Conservation (phyloP, 2,113 vertebrate species). For the Brachionichthys hirsutus region DNA sequence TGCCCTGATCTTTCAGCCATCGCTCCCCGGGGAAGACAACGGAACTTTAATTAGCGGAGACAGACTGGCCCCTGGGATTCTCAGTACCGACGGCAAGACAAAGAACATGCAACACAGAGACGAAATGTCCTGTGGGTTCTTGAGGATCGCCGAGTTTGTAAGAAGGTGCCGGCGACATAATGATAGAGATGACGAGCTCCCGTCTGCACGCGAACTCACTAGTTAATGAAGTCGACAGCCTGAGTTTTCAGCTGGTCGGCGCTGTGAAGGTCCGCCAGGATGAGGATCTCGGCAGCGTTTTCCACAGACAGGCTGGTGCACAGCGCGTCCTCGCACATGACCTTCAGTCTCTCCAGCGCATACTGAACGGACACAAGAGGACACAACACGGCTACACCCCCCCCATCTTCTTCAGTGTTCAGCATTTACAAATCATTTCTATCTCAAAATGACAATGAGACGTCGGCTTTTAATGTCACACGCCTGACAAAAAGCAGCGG, state of each 20-base stretch:
- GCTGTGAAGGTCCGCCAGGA: constrained; percentile 96
- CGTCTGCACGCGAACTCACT: constrained; percentile 79
- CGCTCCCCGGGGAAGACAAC: constrained; percentile 9
- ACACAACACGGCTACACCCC: background rate
- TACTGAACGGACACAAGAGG: constrained; percentile 75
- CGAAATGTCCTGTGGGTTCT: constrained; percentile 20
- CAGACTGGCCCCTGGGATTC: background rate
- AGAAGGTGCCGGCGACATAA: constrained; percentile 21
- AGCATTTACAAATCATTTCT: background rate
- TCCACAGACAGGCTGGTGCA: constrained; percentile 97
- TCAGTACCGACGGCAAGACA: constrained; percentile 26
- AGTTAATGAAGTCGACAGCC: constrained; percentile 98
- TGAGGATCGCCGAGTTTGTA: constrained; percentile 6
- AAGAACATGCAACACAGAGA: constrained; percentile 18
- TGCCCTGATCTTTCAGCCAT: constrained; percentile 40
- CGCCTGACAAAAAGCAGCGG: no score
- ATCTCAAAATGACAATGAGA: background rate
- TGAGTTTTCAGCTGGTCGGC: constrained; percentile 97
- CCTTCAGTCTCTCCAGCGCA: constrained; percentile 94
- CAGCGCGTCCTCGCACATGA: constrained; percentile 98
- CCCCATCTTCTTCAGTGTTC: background rate
- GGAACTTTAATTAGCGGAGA: constrained; percentile 32
- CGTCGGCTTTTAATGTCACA: background rate
- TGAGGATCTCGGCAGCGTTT: constrained; percentile 95
- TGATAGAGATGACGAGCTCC: constrained; percentile 7